Evolutionary conservation across 2,888 invertebrate species (phyloP).

Genomic region (Perdita meconis): DNA sequence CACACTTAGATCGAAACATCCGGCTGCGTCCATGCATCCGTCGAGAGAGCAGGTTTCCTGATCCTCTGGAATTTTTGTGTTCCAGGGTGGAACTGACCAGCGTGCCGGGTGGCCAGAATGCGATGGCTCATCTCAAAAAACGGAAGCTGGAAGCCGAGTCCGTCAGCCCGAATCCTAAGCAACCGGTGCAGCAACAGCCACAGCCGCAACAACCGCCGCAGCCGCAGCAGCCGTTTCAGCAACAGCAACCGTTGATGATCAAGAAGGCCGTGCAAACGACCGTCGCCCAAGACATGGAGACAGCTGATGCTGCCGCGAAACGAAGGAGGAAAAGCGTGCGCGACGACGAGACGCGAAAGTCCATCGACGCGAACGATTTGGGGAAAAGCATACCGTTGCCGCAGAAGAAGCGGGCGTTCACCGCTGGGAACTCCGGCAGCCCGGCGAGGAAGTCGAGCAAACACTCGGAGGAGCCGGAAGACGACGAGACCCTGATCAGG

Average conservation of each 20-base stretch:
- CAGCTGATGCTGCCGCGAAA: conserved; percentile 85
- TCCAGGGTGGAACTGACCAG: conserved; percentile 85
- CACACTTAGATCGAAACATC: conserved; percentile 66
- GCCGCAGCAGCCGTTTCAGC: conserved; percentile 51
- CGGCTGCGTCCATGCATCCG: conserved; percentile 61
- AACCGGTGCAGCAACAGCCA: conserved; percentile 70
- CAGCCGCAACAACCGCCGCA: conserved; percentile 61
- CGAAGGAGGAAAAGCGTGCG: conserved; percentile 85
- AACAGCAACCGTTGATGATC: conserved; percentile 70
- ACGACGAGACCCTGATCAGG: conserved; percentile 93
- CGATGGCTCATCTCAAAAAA: conserved; percentile 89
- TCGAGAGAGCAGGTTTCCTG: conserved; percentile 69
- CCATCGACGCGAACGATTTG: conserved; percentile 79
- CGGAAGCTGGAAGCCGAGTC: conserved; percentile 88
- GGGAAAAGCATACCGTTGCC: conserved; percentile 85
- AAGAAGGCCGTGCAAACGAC: conserved; percentile 82
- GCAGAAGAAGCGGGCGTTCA: conserved; percentile 86
- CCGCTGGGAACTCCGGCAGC: conserved; percentile 84
- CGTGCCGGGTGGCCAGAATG: conserved; percentile 86
- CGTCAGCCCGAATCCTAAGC: conserved; percentile 77
- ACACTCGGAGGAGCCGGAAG: conserved; percentile 85
- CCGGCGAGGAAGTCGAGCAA: conserved; percentile 83
- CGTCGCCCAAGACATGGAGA: conserved; percentile 84
- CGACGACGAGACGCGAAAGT: conserved; percentile 79
- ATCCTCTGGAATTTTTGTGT: conserved; percentile 84